These are phyloP conservation scores for Aphelinus certus DNA, from an alignment of 1,140 invertebrate genomes.

Conservation along the genomic window DNA sequence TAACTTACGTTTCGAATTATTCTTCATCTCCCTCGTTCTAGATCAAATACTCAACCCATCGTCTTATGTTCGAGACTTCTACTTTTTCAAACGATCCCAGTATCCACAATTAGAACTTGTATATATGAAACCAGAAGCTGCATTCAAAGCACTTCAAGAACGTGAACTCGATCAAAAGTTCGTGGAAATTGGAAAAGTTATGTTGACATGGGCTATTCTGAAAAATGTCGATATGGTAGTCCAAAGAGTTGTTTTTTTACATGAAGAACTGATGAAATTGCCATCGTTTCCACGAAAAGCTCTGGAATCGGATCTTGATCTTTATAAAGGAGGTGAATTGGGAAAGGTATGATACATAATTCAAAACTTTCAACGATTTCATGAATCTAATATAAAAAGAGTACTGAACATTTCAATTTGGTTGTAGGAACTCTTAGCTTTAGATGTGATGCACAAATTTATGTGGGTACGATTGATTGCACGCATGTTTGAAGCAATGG, in stretches of 20 bases:
- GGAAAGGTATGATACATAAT: constrained; percentile 74
- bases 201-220: constrained; percentile 88
- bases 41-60: constrained; percentile 95
- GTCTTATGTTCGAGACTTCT: constrained; percentile 95
- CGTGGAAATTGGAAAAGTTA: constrained; percentile 95
- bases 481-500: constrained; percentile 98
- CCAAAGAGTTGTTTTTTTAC: constrained; percentile 96
- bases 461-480: constrained; percentile 97
- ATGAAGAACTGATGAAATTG: constrained; percentile 98
- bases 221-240: constrained; percentile 94
- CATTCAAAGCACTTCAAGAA: constrained; percentile 89
- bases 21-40: constrained; percentile 54
- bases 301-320: constrained; percentile 92
- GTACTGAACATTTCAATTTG: neutral
- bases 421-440: constrained; percentile 83
- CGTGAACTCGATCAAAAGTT: constrained; percentile 95
- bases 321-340: constrained; percentile 90
- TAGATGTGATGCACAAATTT: constrained; percentile 98
- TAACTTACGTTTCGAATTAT: constrained; percentile 6
- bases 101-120: constrained; percentile 97
- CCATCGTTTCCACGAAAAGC: constrained; percentile 98
- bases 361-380: no score
- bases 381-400: no score
- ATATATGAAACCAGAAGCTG: constrained; percentile 91
- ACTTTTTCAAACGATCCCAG: constrained; percentile 98